phyloP scores from a whole-genome alignment of 2,888 invertebrate genomes.

The Cataglyphis livida region DNA sequence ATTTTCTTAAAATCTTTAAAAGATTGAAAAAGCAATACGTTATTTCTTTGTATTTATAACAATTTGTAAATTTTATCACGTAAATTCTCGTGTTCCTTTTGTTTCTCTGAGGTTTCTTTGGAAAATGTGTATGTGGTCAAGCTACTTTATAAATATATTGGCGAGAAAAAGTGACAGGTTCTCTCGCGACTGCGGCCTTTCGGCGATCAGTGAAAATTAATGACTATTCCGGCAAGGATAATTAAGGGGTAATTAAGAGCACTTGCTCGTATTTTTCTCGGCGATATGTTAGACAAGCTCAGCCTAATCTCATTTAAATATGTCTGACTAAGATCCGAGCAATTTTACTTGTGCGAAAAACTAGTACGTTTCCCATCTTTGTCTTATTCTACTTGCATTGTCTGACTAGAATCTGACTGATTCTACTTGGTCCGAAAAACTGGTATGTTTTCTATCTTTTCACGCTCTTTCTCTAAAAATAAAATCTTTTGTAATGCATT shows the following conservation, averaged over 20 bases:
- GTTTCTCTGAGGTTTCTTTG: background rate
- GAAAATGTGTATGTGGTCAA: background rate
- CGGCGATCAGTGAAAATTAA: conserved; percentile 67
- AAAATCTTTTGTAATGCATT: background rate
- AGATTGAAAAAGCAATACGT: background rate
- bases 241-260: conserved; percentile 74
- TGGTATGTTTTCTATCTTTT: conserved; percentile 1
- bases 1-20: background rate
- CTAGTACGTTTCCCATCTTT: conserved; percentile 18
- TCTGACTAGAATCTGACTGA: conserved; percentile 24
- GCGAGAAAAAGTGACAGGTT: conserved; percentile 49
- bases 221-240: conserved; percentile 69
- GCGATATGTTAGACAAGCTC: conserved; percentile 55
- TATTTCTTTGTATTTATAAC: background rate
- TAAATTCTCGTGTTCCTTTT: conserved; percentile 23
- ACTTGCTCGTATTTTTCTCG: conserved; percentile 64
- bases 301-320: conserved; percentile 42
- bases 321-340: conserved; percentile 26
- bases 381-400: conserved; percentile 16
- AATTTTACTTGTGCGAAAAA: conserved; percentile 49
- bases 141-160: conserved; percentile 33
- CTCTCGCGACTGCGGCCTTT: conserved; percentile 65
- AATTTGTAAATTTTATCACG: conserved; percentile 27
- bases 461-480: background rate
- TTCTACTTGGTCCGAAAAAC: conserved; percentile 49